These are phyloP conservation scores for Struthio camelus DNA, from an alignment of 2,113 vertebrate genomes.

Conservation along the genomic window DNA sequence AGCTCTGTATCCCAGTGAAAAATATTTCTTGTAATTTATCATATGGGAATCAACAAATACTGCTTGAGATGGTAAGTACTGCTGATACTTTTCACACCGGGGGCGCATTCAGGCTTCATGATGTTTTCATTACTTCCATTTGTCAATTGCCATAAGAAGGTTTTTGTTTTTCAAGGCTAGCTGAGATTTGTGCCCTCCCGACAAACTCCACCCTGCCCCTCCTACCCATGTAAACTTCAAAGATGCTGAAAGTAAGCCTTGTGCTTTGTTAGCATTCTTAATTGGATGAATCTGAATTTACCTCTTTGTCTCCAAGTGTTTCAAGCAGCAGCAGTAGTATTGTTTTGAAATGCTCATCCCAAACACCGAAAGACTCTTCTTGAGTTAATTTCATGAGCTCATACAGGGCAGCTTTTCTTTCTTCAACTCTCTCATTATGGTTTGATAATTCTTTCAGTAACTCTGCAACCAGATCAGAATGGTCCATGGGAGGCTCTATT, in stretches of 20 bases:
- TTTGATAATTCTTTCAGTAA: conserved; percentile 93
- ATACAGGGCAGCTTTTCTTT: conserved; percentile 90
- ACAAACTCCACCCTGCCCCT: background rate
- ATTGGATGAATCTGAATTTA: conserved; percentile 48
- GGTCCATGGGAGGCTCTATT: conserved; percentile 88
- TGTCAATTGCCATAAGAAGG: background rate
- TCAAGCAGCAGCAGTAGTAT: conserved; percentile 92
- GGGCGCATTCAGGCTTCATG: background rate
- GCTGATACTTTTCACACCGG: background rate
- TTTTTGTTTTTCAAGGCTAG: background rate
- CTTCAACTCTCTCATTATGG: conserved; percentile 93
- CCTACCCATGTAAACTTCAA: background rate
- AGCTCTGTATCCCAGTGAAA: background rate
- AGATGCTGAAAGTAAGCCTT: background rate
- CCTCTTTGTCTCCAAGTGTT: conserved; percentile 95
- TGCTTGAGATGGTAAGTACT: background rate
- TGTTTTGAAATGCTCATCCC: conserved; percentile 98
- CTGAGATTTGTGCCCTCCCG: background rate
- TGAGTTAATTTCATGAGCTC: conserved; percentile 92
- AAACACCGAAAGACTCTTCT: conserved; percentile 90
- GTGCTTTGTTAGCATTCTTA: background rate
- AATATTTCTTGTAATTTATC: background rate
- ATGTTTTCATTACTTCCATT: background rate
- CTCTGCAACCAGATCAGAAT: conserved; percentile 92
- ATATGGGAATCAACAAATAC: background rate